Conservation (phyloP, 1,140 invertebrate species). For the Microplitis demolitor region DNA sequence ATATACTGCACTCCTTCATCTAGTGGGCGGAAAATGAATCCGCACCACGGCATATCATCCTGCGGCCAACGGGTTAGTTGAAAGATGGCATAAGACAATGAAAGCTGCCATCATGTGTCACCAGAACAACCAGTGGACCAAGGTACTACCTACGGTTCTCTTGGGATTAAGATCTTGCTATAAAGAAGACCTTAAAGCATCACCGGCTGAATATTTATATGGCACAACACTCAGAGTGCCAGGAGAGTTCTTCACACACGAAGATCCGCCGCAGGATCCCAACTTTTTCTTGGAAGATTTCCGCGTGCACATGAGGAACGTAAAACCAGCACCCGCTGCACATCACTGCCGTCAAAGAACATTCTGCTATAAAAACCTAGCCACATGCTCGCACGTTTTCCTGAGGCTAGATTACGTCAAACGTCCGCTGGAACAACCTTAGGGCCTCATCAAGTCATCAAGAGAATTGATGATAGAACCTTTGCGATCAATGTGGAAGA, state of each 20-base stretch:
- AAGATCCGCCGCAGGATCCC: conserved; percentile 24
- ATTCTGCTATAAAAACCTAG: conserved; percentile 29
- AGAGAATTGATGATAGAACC: conserved; percentile 19
- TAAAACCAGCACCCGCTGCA: background rate
- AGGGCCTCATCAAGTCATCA: conserved; percentile 34
- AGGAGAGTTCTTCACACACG: conserved; percentile 34
- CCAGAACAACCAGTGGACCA: conserved; percentile 40
- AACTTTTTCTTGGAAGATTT: background rate
- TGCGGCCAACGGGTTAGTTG: conserved; percentile 55
- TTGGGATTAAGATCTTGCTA: conserved; percentile 46
- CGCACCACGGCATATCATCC: conserved; percentile 21
- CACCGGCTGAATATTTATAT: conserved; percentile 45
- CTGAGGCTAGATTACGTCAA: conserved; percentile 26
- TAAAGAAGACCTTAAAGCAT: conserved; percentile 39
- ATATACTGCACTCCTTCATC: conserved; percentile 25
- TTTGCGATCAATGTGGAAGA: conserved; percentile 22
- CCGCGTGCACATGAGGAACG: background rate
- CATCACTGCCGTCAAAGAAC: background rate
- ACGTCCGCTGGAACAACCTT: conserved; percentile 30
- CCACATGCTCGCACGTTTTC: conserved; percentile 34
- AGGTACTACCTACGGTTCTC: conserved; percentile 50
- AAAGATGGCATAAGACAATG: conserved; percentile 51
- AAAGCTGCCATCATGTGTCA: conserved; percentile 48
- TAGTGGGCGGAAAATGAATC: conserved; percentile 1
- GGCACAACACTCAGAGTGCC: conserved; percentile 44